A percentile compares a stretch with the other conserved stretches of the same genome.
Evolutionary conservation across 2,113 vertebrate species (phyloP).

Genomic region (Dolichotis patagonum): DNA sequence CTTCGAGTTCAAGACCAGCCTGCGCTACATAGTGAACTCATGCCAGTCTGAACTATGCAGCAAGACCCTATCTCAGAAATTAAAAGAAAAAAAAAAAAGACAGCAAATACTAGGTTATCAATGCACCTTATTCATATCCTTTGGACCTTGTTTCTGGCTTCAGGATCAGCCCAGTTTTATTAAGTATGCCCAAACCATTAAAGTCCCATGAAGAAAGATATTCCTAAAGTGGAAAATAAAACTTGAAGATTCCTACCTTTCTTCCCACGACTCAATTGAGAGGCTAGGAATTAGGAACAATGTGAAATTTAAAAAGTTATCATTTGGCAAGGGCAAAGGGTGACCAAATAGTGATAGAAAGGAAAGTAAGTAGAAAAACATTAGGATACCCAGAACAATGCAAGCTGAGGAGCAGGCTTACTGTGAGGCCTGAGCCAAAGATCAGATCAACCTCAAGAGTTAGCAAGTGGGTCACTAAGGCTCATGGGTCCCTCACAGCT

Average conservation of each 20-base stretch:
- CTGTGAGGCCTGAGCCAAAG: neutral
- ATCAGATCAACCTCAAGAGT: conserved; percentile 37
- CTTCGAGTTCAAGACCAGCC: neutral
- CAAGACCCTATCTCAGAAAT: neutral
- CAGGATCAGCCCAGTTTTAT: conserved; percentile 21
- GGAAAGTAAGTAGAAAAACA: conserved; percentile 20
- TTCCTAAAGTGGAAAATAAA: conserved; percentile 19
- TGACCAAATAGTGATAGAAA: conserved; percentile 39
- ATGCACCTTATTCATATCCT: neutral
- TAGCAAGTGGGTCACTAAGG: neutral
- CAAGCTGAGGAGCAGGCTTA: neutral
- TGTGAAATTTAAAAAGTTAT: conserved; percentile 42
- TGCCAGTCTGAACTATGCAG: neutral
- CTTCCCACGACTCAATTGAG: neutral
- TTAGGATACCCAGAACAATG: neutral
- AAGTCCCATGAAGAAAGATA: neutral
- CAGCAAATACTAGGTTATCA: neutral
- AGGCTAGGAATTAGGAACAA: neutral
- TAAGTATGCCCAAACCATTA: conserved; percentile 14
- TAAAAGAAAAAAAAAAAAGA: neutral
- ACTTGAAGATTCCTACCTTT: neutral
- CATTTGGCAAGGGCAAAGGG: neutral
- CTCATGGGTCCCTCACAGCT: neutral
- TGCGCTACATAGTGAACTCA: neutral
- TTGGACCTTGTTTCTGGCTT: neutral